Conservation (phyloP, 2,888 invertebrate species). For the Acrobasis repandana region DNA sequence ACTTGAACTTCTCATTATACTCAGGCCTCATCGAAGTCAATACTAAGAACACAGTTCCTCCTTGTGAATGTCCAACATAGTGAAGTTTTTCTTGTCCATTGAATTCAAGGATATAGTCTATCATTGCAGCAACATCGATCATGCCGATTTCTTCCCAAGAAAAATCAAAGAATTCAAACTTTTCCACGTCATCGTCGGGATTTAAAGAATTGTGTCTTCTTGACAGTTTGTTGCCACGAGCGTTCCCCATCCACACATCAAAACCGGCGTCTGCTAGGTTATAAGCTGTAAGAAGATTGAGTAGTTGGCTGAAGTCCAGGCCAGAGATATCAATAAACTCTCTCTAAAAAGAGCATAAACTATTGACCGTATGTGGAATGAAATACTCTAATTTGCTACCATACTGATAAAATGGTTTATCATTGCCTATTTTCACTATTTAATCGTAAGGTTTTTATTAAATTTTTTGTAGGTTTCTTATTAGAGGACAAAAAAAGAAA, state of each 20-base stretch:
- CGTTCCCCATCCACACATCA: slow-evolving; percentile 92
- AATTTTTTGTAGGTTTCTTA: no score
- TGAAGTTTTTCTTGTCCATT: slow-evolving; percentile 55
- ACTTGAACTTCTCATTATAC: slow-evolving; percentile 56
- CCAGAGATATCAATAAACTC: no score
- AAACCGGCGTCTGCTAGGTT: slow-evolving; percentile 86
- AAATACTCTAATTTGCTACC: no score
- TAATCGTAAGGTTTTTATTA: no score
- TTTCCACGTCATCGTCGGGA: slow-evolving; percentile 47
- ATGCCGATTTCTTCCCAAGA: slow-evolving; percentile 65
- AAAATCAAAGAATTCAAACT: slow-evolving; percentile 59
- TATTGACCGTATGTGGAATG: no score
- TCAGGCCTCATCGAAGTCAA: slow-evolving; percentile 53
- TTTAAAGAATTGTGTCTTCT: slow-evolving; percentile 74
- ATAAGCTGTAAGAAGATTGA: slow-evolving; percentile 76
- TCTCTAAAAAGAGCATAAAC: no score
- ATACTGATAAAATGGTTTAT: no score
- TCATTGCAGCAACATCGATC: slow-evolving; percentile 60
- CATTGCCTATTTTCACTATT: no score
- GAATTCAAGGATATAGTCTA: slow-evolving; percentile 53
- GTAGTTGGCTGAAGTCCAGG: no score
- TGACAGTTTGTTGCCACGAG: slow-evolving; percentile 89
- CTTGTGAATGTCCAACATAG: slow-evolving; percentile 71
- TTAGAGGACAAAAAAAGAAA: no score
- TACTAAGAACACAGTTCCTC: slow-evolving; percentile 59